Base-by-base conservation (phyloP, 2,888 invertebrate genomes). In the Gortyna flavago region DNA sequence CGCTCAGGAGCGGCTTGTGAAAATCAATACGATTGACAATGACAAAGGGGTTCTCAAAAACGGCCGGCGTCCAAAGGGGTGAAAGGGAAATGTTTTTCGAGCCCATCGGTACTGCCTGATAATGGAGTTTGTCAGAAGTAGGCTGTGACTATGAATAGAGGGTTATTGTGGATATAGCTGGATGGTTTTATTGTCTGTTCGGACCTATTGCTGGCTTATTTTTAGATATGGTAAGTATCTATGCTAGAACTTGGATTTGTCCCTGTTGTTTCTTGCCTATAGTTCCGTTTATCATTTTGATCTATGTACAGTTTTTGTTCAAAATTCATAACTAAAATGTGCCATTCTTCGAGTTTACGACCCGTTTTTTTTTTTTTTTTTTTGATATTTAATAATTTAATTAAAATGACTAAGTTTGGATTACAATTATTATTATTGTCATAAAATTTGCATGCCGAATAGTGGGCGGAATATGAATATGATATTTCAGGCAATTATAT, bases 21-120 rank as follows among this genome's bases (percentile, higher is more conserved):
- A 92, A 92, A 92, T 92, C 89, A 91, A 93, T 93, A 91, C 87
- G 76, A 80, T 84, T 88, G 91, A 91, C 91, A 92, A 89, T 90
- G 89, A 91, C 88, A 88, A 90, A 91, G 88, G 83, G 89, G 85
- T 81, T 81, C 79, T 81, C 86, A 89, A 90, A 90, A 87, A 86
- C 85, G 89, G 85, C 84, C 78, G 75, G 77, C 80, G 70, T 73
- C 86, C 77, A 80, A 81, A 88, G 77, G 88, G 91, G 89, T 88
- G 85, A 88, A 90, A 88, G 88, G 89, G 89, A 91, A 92, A 92
- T 93, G 92, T 93, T 93, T 93, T 91, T 89, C 86, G 85, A 86
- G 89, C 85, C 90, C 87, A 90, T 88, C 81, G 86, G 61, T 83
- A 77, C 72, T 85, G 86, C 79, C 86, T 92, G 90, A 93, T 94